Percentiles rank a stretch among this genome's conserved stretches.
Evolutionary conservation across 2,797 vertebrate genomes (phyloP).

Genomic region (Erpetoichthys calabaricus): DNA sequence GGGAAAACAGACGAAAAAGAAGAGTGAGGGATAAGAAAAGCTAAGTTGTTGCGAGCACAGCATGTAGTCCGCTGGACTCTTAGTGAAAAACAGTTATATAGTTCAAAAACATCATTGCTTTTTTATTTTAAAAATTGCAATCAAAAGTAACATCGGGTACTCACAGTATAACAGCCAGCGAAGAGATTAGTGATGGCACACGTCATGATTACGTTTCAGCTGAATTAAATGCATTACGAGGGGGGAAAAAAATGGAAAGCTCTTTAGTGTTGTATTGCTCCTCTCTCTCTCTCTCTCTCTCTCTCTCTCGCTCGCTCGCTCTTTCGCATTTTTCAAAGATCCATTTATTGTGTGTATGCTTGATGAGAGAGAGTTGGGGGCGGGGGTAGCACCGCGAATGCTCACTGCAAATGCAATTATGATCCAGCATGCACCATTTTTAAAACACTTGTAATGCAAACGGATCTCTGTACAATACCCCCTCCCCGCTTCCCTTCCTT

Average conservation of each 20-base stretch:
- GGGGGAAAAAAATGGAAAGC: conserved; percentile 68
- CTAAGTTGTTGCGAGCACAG: no score
- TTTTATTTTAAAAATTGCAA: conserved; percentile 28
- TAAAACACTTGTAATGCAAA: no score
- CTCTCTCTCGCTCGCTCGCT: conserved; percentile 30
- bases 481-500: no score
- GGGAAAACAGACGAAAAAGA: no score
- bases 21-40: no score
- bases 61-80: no score
- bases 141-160: conserved; percentile 66
- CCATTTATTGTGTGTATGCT: conserved; percentile 59
- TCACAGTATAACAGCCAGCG: conserved; percentile 64
- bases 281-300: conserved; percentile 46
- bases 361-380: conserved; percentile 36
- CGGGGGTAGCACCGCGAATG: conserved; percentile 43
- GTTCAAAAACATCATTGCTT: no score
- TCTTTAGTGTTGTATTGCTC: conserved; percentile 65
- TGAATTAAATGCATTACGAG: conserved; percentile 79
- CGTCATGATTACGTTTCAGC: conserved; percentile 76
- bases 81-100: no score
- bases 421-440: conserved; percentile 64
- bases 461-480: no score
- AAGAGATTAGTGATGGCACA: conserved; percentile 71
- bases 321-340: conserved; percentile 29
- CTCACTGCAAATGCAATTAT: conserved; percentile 69